Percentiles rank a stretch among this genome's conserved stretches.
phyloP scores from a whole-genome alignment of 2,888 invertebrate species.

The Glaucopsyche alexis region DNA sequence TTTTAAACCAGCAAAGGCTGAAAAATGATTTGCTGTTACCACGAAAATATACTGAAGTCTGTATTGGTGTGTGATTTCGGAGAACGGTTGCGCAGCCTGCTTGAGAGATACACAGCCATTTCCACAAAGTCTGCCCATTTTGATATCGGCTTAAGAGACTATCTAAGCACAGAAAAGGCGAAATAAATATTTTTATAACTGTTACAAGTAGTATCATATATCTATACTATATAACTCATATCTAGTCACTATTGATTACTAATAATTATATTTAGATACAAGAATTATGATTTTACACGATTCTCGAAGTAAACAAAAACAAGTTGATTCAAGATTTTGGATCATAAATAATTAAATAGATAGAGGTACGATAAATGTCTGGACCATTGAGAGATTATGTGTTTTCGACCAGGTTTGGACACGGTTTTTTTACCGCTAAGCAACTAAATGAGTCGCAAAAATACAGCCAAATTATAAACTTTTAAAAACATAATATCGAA shows the following conservation, averaged over 20 bases:
- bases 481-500: background rate
- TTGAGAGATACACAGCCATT: too few species aligned
- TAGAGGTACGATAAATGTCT: conserved; percentile 19
- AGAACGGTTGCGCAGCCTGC: too few species aligned
- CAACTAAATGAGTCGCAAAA: background rate
- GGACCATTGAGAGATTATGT: conserved; percentile 5
- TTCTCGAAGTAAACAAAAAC: conserved; percentile 19
- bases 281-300: conserved; percentile 10
- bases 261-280: conserved; percentile 22
- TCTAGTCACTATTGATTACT: background rate
- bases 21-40: background rate
- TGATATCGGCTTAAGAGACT: too few species aligned
- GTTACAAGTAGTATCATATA: too few species aligned
- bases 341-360: conserved; percentile 16
- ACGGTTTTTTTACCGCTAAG: conserved; percentile 5
- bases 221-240: background rate
- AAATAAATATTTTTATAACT: too few species aligned
- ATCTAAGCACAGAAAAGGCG: too few species aligned
- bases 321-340: conserved; percentile 19
- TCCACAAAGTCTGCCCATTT: too few species aligned
- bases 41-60: too few species aligned
- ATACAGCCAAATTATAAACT: background rate
- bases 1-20: background rate
- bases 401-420: conserved; percentile 17
- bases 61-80: too few species aligned